Evolutionary conservation across 2,888 invertebrate species (phyloP).

Genomic region (Frankliniella fusca): DNA sequence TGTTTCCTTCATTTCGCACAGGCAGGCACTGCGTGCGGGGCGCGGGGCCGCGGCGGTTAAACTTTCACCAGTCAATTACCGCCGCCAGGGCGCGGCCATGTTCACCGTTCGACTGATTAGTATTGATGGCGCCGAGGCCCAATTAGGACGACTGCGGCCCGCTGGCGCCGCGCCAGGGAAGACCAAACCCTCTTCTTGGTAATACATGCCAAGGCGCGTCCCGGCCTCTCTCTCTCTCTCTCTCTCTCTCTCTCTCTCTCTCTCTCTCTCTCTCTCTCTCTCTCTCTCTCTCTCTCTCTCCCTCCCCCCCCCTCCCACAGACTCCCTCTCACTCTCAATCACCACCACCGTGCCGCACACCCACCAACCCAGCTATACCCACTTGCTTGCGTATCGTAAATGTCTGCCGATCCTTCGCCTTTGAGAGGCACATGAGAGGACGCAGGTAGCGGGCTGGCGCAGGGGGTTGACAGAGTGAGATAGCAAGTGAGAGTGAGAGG

Average conservation of each 20-base stretch:
- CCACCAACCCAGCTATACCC: neutral
- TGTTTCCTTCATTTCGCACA: too few relatives aligned
- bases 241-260: slow-evolving; percentile 1
- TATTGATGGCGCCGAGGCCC: neutral
- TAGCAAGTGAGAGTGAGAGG: neutral
- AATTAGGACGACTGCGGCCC: neutral
- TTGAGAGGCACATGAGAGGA: neutral
- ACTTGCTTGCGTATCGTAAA: neutral
- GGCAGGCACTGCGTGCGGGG: too few relatives aligned
- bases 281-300: neutral
- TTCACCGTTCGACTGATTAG: neutral
- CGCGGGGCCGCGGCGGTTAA: neutral
- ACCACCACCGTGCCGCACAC: neutral
- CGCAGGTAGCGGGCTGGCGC: neutral
- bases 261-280: slow-evolving; percentile 1
- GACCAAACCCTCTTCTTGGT: too few relatives aligned
- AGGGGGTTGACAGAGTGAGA: neutral
- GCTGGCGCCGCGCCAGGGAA: too few relatives aligned
- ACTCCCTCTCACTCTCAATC: neutral
- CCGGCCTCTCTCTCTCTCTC: neutral
- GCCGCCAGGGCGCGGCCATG: neutral
- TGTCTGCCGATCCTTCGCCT: neutral
- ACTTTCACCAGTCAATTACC: neutral
- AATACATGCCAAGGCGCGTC: too few relatives aligned
- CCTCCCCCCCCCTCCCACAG: too few relatives aligned